phyloP scores from a whole-genome alignment of 2,888 invertebrate species.

The Rhimphoctona megacephalus region DNA sequence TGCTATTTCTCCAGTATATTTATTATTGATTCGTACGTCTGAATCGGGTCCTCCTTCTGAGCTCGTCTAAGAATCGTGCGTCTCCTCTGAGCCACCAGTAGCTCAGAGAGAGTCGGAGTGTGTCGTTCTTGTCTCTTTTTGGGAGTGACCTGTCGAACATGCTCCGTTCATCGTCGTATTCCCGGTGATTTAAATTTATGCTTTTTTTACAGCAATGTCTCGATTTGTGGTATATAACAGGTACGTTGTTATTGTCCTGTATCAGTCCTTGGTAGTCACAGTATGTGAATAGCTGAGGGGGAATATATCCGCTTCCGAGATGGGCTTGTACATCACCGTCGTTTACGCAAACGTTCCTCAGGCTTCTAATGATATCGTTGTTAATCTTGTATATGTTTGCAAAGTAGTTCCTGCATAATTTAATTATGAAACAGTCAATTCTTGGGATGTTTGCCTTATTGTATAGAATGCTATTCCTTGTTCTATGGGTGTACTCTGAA shows the following conservation, averaged over 20 bases:
- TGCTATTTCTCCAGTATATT: background rate
- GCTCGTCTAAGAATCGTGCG: background rate
- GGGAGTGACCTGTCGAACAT: conserved; percentile 12
- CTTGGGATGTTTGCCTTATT: conserved; percentile 21
- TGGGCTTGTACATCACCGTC: background rate
- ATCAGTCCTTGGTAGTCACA: conserved; percentile 4
- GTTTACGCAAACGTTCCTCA: background rate
- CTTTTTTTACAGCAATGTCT: conserved; percentile 4
- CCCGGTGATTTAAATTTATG: background rate
- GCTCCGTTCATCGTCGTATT: background rate
- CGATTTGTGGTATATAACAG: background rate
- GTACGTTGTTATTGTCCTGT: background rate
- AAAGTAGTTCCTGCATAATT: conserved; percentile 18
- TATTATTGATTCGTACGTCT: background rate
- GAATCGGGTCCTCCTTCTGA: conserved; percentile 7
- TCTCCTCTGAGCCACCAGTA: conserved; percentile 15
- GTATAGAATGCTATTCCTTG: conserved; percentile 1
- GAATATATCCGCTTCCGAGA: background rate
- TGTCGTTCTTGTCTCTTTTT: background rate
- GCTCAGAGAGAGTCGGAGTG: background rate
- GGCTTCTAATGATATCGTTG: background rate
- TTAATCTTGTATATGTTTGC: background rate
- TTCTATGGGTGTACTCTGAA: background rate
- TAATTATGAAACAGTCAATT: conserved; percentile 11
- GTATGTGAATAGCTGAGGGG: background rate